Base-by-base conservation (phyloP, 2,888 invertebrate genomes). In the Unio pictorum region DNA sequence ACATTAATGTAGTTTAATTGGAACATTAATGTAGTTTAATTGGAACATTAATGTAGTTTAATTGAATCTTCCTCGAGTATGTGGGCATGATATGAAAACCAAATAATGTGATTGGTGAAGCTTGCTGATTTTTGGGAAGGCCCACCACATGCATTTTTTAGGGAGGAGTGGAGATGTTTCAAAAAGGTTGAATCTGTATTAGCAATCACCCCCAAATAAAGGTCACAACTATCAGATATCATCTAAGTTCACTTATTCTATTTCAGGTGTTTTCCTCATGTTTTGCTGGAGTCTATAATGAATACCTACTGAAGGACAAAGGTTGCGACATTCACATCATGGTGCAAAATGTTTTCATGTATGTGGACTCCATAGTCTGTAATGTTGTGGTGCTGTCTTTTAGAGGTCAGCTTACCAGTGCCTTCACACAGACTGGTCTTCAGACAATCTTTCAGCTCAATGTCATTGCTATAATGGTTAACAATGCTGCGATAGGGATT, bases 311-410 rank as follows among this genome's bases (percentile, higher is more conserved):
- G 5, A 98, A 98, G 91, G 94, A 94, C 54, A 93, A 94, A 82
- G 96, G 96, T 26, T 93, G 94, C 4, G 93, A 94, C 78, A 94
- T 96, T 0, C 95, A 96, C 87, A 95, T 98, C 84, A 96, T 95
- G 91, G 91, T 97, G 78, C 98, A 98, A 91, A 98, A 98, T 89
- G 93, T 96, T 11, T 98, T 96, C 86, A 97, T 98, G 96, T 98
- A 98, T 89, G 88, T 96, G 54, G 96, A 98, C 90, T 97, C 97
- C 6, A 96, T 98, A 75, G 86, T 96, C n/a, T 97, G 96, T 88
- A 98, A 97, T 90, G 89, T 94, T n/a, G 89, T 93, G 4, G 91
- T 96, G 71, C 91, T 97, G 61, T 80, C 93, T 66, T 87, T 92
- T 6, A 93, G 94, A 87, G 95, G 94, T 0, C 93, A 94, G 83